These are phyloP conservation scores for Blera fallax DNA, from an alignment of 2,888 invertebrate species.

Conservation along the genomic window DNA sequence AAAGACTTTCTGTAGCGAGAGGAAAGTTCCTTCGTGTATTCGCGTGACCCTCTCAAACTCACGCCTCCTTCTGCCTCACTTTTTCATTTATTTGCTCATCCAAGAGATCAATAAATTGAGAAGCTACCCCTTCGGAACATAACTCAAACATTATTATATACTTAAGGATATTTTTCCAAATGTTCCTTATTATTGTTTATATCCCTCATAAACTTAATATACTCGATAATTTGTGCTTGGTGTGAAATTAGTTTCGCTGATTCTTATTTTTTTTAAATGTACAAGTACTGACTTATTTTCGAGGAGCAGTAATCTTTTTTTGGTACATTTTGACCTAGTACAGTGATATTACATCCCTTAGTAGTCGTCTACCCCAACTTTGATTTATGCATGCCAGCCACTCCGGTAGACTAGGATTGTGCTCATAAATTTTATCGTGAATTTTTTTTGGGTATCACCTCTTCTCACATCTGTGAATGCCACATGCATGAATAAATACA, in stretches of 20 bases:
- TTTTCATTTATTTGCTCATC: neutral
- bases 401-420: conserved; percentile 12
- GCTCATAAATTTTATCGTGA: conserved; percentile 38
- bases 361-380: neutral
- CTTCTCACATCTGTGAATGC: conserved; percentile 39
- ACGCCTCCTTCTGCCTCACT: too few species aligned
- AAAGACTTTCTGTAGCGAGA: too few species aligned
- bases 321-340: neutral
- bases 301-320: neutral
- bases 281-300: conserved; percentile 6
- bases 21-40: too few species aligned
- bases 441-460: neutral
- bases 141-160: neutral
- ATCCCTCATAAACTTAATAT: neutral
- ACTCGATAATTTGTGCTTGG: neutral
- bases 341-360: conserved; percentile 4
- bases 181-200: neutral
- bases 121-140: neutral
- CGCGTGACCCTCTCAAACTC: too few species aligned
- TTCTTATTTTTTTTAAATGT: neutral
- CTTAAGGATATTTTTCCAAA: neutral
- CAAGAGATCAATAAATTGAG: neutral
- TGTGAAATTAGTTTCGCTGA: neutral
- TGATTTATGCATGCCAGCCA: conserved; percentile 47
- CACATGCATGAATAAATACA: conserved; percentile 52